phyloP scores from a whole-genome alignment of 2,797 vertebrate genomes.

The Natrix natrix region DNA sequence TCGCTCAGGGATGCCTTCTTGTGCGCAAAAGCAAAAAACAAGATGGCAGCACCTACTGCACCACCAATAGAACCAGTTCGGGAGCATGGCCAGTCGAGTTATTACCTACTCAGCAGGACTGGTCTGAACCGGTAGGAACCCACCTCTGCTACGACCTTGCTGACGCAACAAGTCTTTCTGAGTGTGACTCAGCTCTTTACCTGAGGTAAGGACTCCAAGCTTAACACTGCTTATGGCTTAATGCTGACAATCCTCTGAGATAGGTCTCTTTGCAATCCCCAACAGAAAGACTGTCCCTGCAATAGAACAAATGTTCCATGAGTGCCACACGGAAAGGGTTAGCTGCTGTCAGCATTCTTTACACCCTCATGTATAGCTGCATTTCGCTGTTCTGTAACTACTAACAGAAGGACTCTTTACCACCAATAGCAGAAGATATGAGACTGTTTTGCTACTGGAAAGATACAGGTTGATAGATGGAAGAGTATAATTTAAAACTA shows the following conservation, averaged over 20 bases:
- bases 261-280: neutral
- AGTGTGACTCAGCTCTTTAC: neutral
- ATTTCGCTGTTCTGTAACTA: neutral
- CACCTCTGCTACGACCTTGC: neutral
- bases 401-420: neutral
- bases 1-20: too few relatives aligned
- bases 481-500: too few relatives aligned
- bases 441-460: too few relatives aligned
- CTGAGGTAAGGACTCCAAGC: neutral
- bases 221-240: neutral
- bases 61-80: too few relatives aligned
- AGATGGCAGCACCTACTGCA: too few relatives aligned
- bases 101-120: too few relatives aligned
- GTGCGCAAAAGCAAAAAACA: too few relatives aligned
- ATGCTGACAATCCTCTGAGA: neutral
- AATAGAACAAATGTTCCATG: neutral
- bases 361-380: neutral
- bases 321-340: neutral
- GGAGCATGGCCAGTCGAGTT: too few relatives aligned
- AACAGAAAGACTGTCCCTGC: neutral
- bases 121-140: too few relatives aligned
- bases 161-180: neutral
- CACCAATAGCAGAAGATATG: too few relatives aligned
- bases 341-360: neutral
- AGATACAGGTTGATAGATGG: too few relatives aligned